Evolutionary conservation across 2,797 vertebrate species (phyloP).

Genomic region (Hippocampus kuda): DNA sequence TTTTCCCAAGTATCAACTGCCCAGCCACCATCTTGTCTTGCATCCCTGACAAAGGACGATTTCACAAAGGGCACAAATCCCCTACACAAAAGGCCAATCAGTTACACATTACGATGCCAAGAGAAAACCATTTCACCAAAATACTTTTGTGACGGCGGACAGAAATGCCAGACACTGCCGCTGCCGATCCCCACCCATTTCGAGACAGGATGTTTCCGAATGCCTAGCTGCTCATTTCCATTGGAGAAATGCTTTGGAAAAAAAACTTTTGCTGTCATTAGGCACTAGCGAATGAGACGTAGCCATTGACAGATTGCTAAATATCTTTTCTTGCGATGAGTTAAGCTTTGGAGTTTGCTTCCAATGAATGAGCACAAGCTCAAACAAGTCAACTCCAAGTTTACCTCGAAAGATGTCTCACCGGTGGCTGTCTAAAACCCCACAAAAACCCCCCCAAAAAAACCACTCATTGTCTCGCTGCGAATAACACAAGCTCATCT

Average conservation of each 20-base stretch:
- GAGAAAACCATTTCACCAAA: too few relatives aligned
- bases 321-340: background rate
- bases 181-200: too few relatives aligned
- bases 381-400: slow-evolving; percentile 10
- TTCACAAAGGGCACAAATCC: too few relatives aligned
- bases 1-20: too few relatives aligned
- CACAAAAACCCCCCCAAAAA: background rate
- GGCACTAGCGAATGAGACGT: background rate
- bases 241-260: background rate
- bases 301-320: background rate
- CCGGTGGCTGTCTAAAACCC: background rate
- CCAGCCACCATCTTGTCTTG: too few relatives aligned
- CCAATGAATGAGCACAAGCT: slow-evolving; percentile 31
- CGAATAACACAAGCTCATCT: background rate
- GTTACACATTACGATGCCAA: too few relatives aligned
- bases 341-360: slow-evolving; percentile 10
- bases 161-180: too few relatives aligned
- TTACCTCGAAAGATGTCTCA: background rate
- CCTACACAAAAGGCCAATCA: too few relatives aligned
- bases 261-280: background rate
- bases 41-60: too few relatives aligned
- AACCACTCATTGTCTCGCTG: background rate
- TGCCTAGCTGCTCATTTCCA: too few relatives aligned
- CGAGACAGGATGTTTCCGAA: too few relatives aligned
- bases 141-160: too few relatives aligned